phyloP scores from a whole-genome alignment of 2,888 invertebrate species.

The Phlogophora meticulosa region DNA sequence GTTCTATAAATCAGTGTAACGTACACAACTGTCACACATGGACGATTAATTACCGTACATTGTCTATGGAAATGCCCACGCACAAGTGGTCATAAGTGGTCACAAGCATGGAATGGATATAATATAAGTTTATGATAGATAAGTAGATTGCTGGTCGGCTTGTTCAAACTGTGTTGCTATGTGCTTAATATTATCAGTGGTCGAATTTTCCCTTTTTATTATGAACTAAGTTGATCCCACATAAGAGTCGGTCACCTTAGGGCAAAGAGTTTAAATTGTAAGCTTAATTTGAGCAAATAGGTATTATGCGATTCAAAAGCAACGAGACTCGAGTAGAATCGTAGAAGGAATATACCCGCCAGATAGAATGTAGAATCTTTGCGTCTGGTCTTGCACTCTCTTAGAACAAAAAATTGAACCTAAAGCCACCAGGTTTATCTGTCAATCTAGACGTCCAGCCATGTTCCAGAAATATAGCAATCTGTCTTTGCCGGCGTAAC shows the following conservation, averaged over 20 bases:
- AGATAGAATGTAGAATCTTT: too few species aligned
- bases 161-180: constrained; percentile 7
- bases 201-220: background rate
- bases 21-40: constrained; percentile 52
- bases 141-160: constrained; percentile 7
- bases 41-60: constrained; percentile 51
- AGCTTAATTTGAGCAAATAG: too few species aligned
- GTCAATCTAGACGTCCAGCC: background rate
- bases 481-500: background rate
- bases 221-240: background rate
- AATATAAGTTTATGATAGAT: constrained; percentile 4
- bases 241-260: too few species aligned
- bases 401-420: background rate
- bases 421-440: constrained; percentile 6
- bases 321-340: too few species aligned
- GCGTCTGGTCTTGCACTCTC: background rate
- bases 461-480: constrained; percentile 9
- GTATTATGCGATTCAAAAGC: too few species aligned
- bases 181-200: background rate
- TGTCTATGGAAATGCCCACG: constrained; percentile 51
- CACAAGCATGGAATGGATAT: constrained; percentile 4
- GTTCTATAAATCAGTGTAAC: constrained; percentile 59
- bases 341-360: too few species aligned
- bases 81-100: background rate
- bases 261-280: too few species aligned